Evolutionary conservation across 2,888 invertebrate species (phyloP), one percentile per base, ranked within the genome.

Genomic region (Microctonus aethiopoides): DNA sequence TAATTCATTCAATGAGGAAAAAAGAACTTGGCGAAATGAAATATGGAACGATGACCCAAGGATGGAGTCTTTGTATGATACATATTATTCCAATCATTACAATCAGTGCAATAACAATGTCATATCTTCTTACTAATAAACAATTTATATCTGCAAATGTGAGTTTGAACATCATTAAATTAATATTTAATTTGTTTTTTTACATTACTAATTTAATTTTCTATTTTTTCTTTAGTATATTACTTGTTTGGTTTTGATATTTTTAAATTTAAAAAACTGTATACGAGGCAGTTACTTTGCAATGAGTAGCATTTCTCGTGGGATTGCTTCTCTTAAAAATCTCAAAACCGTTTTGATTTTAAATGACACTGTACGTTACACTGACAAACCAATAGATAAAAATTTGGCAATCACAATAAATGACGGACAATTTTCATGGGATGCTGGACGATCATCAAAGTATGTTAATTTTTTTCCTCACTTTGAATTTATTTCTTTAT

Each of bases 341-440:
- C 75, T 81, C 6, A 82, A 82, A 76, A 78, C 80, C 54, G 79
- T 88, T 36, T 78, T 88, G 63, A 78, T 82, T 51, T 75, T 88
- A 79, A 87, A 87, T 72, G 89, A 89, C 74, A 85, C 87, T 68
- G 84, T 86, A 41, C 83, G 85, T 2, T 85, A 85, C 71, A 79
- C 85, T 1, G 84, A 85, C 65, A 80, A 84, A 46, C 87, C 88
- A 3, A 83, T 85, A 41, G 86, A 88, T 72, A 82, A 84, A 34
- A 84, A 86, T 46, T 83, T 87, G 61, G 88, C 88, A 1, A 79
- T 90, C 0, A 86, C 85, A 57, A 82, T 90, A 61, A 85, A 87
- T 65, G 84, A 87, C 69, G 89, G 88, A 10, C 84, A 86, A 11
- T 88, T 90, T 75, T 83, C 85, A n/a, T 89, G 89, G 80, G 74